phyloP scores from a whole-genome alignment of 1,140 invertebrate genomes.

The Metopolophium dirhodum region DNA sequence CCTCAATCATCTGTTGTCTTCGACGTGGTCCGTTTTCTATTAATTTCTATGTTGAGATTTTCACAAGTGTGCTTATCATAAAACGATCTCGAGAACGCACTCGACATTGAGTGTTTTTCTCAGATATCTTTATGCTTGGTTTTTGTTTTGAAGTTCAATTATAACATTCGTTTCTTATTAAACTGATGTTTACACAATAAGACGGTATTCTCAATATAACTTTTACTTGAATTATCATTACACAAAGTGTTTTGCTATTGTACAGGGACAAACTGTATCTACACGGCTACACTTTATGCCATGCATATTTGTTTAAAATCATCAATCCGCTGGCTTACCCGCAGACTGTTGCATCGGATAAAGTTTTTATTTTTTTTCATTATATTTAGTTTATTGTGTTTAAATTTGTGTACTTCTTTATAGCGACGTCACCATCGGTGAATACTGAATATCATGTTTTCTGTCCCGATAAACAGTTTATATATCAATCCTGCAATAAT shows the following conservation, averaged over 20 bases:
- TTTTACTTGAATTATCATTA: neutral
- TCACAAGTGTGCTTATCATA: neutral
- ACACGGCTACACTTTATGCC: neutral
- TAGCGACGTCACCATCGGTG: too few species aligned
- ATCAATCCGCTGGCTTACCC: neutral
- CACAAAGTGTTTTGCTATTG: neutral
- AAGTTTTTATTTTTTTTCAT: neutral
- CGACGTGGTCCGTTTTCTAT: neutral
- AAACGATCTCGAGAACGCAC: neutral
- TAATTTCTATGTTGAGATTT: neutral
- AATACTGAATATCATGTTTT: neutral
- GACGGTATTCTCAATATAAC: neutral
- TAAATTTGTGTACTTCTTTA: neutral
- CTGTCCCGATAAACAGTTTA: neutral
- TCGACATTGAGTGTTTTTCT: neutral
- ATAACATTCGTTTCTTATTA: neutral
- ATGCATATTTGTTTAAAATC: neutral
- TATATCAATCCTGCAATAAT: neutral
- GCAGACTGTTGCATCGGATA: neutral
- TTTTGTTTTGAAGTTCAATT: neutral
- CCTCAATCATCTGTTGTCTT: neutral
- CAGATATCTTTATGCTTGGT: neutral
- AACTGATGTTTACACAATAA: neutral
- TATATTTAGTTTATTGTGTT: constrained; percentile 5
- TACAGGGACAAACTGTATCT: neutral